Evolutionary conservation across 2,888 invertebrate genomes (phyloP), one percentile per base, ranked within the genome.

Genomic region (Oscheius myriophilus): DNA sequence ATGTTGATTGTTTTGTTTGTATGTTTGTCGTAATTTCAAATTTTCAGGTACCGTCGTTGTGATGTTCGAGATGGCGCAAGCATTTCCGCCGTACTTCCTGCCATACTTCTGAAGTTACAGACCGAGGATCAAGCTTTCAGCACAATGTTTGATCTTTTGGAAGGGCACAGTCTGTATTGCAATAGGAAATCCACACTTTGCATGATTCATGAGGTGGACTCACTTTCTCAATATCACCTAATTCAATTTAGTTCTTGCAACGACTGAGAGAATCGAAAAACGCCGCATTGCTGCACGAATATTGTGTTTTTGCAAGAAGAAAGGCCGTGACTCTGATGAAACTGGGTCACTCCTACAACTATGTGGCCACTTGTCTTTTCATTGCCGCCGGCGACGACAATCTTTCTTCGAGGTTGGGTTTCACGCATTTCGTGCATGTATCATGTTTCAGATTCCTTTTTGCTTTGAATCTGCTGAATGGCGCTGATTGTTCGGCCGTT

Each of bases 191-290:
- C 61, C 4, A 61, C 61, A 11, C 39, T 61, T 16, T 25, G n/a
- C n/a, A 61, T 61, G 61, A 18, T 61, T 26, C 49, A 45, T 16
- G 61, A 61, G 61, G 61, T 61, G 12, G 1, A 16, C 21, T 23
- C 6, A 16, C 11, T 16, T n/a, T 4, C 4, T 12, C 52, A 11
- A n/a, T 52, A 11, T 52, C 25, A 11, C 18, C 25, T 16, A 18
- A 46, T 4, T n/a, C 18, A 3, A 45, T 61, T 49, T 39, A 61
- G 61, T 61, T 61, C 33, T 61, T 61, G 33, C 61, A 61, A 61
- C 25, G 61, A 21, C 21, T 61, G n/a, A 18, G 61, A 33, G 61
- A 61, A 41, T 23, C 58, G 23, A n/a, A 39, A 1, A 21, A 21
- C 18, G 49, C 61, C 1, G 33, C 61, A n/a, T 21, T 49, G 0